These are phyloP conservation scores for Diglossa cyanea DNA, from an alignment of 2,797 vertebrate species.

Conservation along the genomic window DNA sequence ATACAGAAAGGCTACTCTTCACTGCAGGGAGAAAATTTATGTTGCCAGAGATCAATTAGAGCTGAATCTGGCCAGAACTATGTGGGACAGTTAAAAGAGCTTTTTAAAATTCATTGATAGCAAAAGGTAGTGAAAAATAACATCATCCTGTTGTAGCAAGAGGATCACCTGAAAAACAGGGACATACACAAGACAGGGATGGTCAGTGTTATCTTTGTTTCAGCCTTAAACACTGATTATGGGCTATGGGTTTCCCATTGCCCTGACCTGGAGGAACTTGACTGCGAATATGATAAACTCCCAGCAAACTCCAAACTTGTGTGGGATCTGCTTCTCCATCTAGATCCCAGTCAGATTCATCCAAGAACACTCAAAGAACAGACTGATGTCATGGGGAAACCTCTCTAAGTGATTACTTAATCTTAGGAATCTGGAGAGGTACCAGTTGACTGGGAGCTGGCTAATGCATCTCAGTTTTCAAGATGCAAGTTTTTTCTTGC, in stretches of 20 bases:
- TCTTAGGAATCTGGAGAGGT: not conserved
- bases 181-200: not conserved
- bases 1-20: not conserved
- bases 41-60: not conserved
- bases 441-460: not conserved
- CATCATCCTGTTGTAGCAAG: not conserved
- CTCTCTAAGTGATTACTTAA: not conserved
- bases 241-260: not conserved
- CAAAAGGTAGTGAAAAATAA: not conserved
- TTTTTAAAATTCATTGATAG: not conserved
- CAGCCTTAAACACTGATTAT: not conserved
- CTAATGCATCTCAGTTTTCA: not conserved
- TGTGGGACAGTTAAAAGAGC: not conserved
- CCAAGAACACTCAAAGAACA: not conserved
- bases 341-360: not conserved
- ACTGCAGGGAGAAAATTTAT: not conserved
- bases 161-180: not conserved
- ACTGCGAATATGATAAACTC: rapidly evolving
- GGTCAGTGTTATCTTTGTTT: not conserved
- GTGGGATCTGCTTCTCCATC: not conserved
- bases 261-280: not conserved
- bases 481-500: not conserved
- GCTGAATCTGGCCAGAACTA: not conserved
- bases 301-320: not conserved
- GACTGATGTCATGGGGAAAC: not conserved